Conservation (phyloP, 2,888 invertebrate species). For the Ethmia dodecea region DNA sequence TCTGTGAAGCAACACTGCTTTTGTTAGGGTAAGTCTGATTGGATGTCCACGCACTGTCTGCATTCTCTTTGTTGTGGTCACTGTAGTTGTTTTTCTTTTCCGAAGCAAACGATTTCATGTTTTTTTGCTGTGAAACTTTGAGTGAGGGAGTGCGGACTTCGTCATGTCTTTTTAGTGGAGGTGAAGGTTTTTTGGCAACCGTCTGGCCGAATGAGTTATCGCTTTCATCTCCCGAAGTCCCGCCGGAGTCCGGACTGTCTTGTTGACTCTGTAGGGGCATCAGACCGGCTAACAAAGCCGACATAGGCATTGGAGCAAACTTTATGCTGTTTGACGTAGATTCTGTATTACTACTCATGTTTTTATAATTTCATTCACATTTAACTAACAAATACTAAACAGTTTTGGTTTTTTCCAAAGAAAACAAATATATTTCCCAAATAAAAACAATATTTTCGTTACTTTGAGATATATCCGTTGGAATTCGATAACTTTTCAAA, state of each 20-base stretch:
- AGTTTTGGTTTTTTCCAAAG: not conserved
- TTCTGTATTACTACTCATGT: conserved; percentile 56
- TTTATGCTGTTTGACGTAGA: conserved; percentile 60
- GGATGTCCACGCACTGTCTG: conserved; percentile 28
- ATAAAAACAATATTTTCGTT: not conserved
- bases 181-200: conserved; percentile 36
- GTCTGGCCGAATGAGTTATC: conserved; percentile 49
- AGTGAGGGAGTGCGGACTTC: conserved; percentile 42
- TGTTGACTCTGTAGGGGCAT: conserved; percentile 43
- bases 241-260: conserved; percentile 48
- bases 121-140: conserved; percentile 32
- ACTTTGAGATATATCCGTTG: conserved; percentile 14
- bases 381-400: conserved; percentile 7
- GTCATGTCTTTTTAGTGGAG: conserved; percentile 27
- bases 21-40: conserved; percentile 40
- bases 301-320: conserved; percentile 67
- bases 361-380: conserved; percentile 12
- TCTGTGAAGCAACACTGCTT: conserved; percentile 29
- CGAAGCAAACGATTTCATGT: conserved; percentile 39
- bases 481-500: conserved; percentile 8
- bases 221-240: conserved; percentile 49
- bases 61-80: conserved; percentile 52
- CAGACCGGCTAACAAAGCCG: conserved; percentile 59
- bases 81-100: conserved; percentile 39
- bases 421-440: not conserved